Evolutionary conservation across 2,113 vertebrate genomes (phyloP), one percentile per base, ranked within the genome.

Genomic region (Todiramphus chloris): DNA sequence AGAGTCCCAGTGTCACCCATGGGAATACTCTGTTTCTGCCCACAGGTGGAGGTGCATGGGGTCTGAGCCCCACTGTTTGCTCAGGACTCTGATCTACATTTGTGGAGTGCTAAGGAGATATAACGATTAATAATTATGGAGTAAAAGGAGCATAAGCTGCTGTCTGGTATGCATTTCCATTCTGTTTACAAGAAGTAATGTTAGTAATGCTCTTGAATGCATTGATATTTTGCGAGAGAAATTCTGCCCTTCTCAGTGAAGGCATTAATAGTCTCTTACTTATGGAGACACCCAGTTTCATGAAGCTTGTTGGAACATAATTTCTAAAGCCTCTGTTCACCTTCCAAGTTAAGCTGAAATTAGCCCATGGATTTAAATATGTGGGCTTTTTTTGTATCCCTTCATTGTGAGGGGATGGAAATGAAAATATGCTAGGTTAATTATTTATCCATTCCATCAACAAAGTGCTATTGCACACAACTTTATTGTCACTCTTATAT

Each of bases 271-370:
- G 48, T 89, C 35, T 76, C 24, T 50, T 66, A 31, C 21, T 95
- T 91, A 30, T 27, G 72, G 35, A 91, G 62, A 44, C 86, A 87
- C 76, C 91, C 89, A 76, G 50, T 90, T 92, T 78, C 76, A 20
- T n/a, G 59, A 82, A 84, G 43, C 69, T 81, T 87, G 35, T 82
- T 95, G 87, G 91, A 95, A 91, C 2, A 3, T 6, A 81, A 82
- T 89, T 94, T 56, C 75, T 94, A 53, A 89, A 91, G 48, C 77
- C 33, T 96, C 89, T 97, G 81, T 96, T 96, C 94, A 79, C 74
- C 77, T 95, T 91, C 94, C 96, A 96, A 96, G 87, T 37, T 73
- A 72, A 89, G 87, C 74, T 93, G 81, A 96, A 95, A 82, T 96
- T 89, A 97, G 81, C 58, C 66, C 5, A 0, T 25, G 77, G 81